phyloP scores from a whole-genome alignment of 2,113 vertebrate species.

The Tretioscincus oriximinensis region DNA sequence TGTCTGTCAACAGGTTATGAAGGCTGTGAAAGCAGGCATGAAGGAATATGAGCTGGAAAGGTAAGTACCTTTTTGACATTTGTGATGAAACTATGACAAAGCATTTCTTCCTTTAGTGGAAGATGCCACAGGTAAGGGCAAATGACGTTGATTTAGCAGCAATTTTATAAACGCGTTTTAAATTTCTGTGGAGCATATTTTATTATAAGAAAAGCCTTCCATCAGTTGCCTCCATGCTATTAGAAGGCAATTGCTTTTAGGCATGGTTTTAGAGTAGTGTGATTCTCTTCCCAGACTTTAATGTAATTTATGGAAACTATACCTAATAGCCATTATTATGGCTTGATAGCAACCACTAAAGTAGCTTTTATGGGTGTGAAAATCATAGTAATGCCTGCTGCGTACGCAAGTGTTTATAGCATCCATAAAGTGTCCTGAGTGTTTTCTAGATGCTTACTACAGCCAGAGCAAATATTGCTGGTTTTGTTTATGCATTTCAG shows the following conservation, averaged over 20 bases:
- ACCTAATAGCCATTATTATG: slow-evolving; percentile 48
- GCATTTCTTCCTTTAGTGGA: slow-evolving; percentile 6
- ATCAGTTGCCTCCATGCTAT: slow-evolving; percentile 38
- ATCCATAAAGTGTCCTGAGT: slow-evolving; percentile 26
- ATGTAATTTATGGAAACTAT: slow-evolving; percentile 57
- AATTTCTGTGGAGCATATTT: slow-evolving; percentile 4
- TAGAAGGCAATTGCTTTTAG: slow-evolving; percentile 51
- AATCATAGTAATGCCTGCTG: slow-evolving; percentile 27
- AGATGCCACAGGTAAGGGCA: slow-evolving; percentile 21
- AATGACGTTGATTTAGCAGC: not conserved
- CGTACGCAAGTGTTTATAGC: slow-evolving; percentile 29
- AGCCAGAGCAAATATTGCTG: slow-evolving; percentile 2
- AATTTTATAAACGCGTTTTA: not conserved
- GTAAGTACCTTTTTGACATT: slow-evolving; percentile 65
- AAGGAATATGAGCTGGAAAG: slow-evolving; percentile 81
- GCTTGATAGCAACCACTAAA: slow-evolving; percentile 42
- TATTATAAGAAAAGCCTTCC: slow-evolving; percentile 21
- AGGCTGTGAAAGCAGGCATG: slow-evolving; percentile 76
- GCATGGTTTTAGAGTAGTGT: slow-evolving; percentile 44
- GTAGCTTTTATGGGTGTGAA: slow-evolving; percentile 51
- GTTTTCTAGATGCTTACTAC: slow-evolving; percentile 19
- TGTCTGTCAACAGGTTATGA: slow-evolving; percentile 81
- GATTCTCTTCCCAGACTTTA: slow-evolving; percentile 41
- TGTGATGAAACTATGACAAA: slow-evolving; percentile 47
- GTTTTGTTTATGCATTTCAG: not conserved